These are phyloP conservation scores for Coilia nasus DNA, from an alignment of 2,797 vertebrate genomes.

Conservation along the genomic window DNA sequence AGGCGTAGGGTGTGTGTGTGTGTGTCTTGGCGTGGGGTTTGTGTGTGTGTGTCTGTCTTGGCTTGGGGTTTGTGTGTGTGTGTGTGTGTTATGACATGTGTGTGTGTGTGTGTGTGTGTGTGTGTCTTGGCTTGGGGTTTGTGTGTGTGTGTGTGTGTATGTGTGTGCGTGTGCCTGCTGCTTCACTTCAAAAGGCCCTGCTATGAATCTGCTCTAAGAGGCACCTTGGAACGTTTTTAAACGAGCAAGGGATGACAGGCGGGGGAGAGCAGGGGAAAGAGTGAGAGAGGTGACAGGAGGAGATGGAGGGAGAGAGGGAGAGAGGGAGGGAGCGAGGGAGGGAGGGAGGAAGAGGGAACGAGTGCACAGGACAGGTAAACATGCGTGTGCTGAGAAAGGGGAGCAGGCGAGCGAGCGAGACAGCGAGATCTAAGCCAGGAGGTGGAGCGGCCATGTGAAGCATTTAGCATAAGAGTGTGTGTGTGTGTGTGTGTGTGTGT, in stretches of 20 bases:
- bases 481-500: conserved; percentile 24
- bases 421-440: conserved; percentile 50
- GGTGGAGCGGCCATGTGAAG: conserved; percentile 11
- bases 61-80: neutral
- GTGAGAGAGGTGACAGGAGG: neutral
- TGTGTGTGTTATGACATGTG: neutral
- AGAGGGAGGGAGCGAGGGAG: conserved; percentile 21
- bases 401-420: conserved; percentile 41
- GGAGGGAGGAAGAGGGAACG: neutral
- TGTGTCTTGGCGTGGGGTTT: neutral
- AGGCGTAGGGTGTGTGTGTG: neutral
- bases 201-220: conserved; percentile 1
- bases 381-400: neutral
- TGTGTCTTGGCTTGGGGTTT: neutral
- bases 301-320: conserved; percentile 29
- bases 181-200: conserved; percentile 6
- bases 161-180: neutral
- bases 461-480: conserved; percentile 22
- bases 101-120: neutral
- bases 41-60: neutral
- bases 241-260: conserved; percentile 31
- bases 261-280: conserved; percentile 30
- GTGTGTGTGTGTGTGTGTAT: neutral
- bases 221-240: conserved; percentile 11
- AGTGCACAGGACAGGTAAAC: conserved; percentile 26